Evolutionary conservation across 2,113 vertebrate species (phyloP).

Genomic region (Dicrurus megarhynchus): DNA sequence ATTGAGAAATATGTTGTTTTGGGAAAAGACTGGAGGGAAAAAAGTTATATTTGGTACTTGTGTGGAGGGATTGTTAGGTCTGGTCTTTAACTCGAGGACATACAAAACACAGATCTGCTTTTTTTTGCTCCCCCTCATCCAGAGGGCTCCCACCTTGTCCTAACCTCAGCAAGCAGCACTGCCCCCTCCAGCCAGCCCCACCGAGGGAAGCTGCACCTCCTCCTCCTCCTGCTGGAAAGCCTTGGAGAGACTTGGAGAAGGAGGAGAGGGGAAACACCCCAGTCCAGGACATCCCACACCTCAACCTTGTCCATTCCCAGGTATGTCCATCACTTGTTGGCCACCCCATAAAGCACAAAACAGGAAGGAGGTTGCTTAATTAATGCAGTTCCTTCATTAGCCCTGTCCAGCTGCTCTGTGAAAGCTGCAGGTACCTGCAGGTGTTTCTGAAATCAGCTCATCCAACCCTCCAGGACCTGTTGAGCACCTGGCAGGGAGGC

Average conservation of each 20-base stretch:
- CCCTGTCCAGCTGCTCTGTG: not conserved
- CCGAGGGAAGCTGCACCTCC: not conserved
- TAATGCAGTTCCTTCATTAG: not conserved
- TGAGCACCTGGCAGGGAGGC: not conserved
- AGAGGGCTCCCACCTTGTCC: not conserved
- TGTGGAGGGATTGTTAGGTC: rapidly evolving
- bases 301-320: not conserved
- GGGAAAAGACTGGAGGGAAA: rapidly evolving
- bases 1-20: not conserved
- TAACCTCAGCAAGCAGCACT: not conserved
- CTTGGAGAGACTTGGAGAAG: not conserved
- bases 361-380: not conserved
- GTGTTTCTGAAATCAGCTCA: not conserved
- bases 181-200: rapidly evolving
- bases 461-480: not conserved
- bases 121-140: not conserved
- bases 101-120: rapidly evolving
- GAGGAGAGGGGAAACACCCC: not conserved
- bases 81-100: not conserved
- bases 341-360: not conserved
- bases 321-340: not conserved
- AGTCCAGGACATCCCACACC: no score
- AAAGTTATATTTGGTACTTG: not conserved
- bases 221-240: not conserved
- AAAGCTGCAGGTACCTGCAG: not conserved